A percentile compares a stretch with the other conserved stretches of the same genome.
Conservation (phyloP, 1,140 invertebrate genomes). For the Zaprionus gabonicus region DNA sequence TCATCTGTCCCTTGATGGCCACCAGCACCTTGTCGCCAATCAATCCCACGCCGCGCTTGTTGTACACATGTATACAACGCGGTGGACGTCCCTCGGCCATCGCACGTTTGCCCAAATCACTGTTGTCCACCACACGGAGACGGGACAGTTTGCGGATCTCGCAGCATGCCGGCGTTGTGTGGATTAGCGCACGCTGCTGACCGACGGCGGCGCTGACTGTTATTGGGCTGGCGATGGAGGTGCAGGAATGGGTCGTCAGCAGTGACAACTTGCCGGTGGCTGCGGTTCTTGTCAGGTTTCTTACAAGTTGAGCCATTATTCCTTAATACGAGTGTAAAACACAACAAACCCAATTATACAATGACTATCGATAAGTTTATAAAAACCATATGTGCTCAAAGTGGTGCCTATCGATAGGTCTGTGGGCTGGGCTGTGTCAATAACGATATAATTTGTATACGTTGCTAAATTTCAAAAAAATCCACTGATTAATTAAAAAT, state of each 20-base stretch:
- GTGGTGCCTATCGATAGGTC: slow-evolving; percentile 16
- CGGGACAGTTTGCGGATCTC: slow-evolving; percentile 90
- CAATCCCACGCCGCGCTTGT: slow-evolving; percentile 88
- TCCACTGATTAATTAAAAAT: background rate
- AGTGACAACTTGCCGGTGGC: slow-evolving; percentile 13
- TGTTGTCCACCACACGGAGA: slow-evolving; percentile 97
- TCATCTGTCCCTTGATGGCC: slow-evolving; percentile 98
- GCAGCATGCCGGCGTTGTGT: slow-evolving; percentile 86
- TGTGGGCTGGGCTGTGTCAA: background rate
- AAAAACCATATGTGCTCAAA: background rate
- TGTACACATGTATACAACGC: slow-evolving; percentile 95
- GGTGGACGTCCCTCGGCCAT: slow-evolving; percentile 97
- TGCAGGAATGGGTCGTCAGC: slow-evolving; percentile 33
- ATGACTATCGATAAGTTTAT: slow-evolving; percentile 35
- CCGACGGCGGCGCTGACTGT: background rate
- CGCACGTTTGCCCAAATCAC: slow-evolving; percentile 95
- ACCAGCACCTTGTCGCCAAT: slow-evolving; percentile 95
- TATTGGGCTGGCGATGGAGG: background rate
- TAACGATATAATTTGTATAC: background rate
- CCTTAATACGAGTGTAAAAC: background rate
- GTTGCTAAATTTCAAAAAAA: background rate
- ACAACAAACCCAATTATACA: slow-evolving; percentile 49
- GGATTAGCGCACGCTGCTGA: slow-evolving; percentile 75
- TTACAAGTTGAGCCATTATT: slow-evolving; percentile 44
- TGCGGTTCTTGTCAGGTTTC: slow-evolving; percentile 21